Conservation (phyloP, 2,797 vertebrate species). For the Columba guinea region DNA sequence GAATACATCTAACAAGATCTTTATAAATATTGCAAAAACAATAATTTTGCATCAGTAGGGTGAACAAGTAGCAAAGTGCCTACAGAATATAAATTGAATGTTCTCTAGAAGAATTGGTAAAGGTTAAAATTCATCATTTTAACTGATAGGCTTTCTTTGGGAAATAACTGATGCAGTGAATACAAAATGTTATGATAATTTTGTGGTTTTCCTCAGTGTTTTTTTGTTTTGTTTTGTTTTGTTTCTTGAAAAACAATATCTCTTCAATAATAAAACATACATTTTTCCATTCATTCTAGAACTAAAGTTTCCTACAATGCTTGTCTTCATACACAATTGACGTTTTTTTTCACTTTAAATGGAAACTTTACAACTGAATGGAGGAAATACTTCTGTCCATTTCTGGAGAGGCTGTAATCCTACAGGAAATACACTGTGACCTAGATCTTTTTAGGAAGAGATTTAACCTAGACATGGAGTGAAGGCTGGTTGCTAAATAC, state of each 20-base stretch:
- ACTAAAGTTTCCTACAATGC: slow-evolving; percentile 1
- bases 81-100: slow-evolving; percentile 83
- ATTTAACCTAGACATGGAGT: not conserved
- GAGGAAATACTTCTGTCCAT: not conserved
- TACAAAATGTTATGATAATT: slow-evolving; percentile 76
- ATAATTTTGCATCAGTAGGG: slow-evolving; percentile 82
- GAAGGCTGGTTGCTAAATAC: slow-evolving; percentile 26
- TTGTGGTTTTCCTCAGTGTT: slow-evolving; percentile 32
- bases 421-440: not conserved
- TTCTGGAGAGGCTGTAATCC: not conserved
- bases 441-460: not conserved
- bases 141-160: slow-evolving; percentile 80
- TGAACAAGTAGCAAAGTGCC: slow-evolving; percentile 73
- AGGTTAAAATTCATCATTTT: slow-evolving; percentile 87
- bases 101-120: slow-evolving; percentile 80
- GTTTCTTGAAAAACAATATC: slow-evolving; percentile 43
- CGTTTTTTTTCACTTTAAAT: slow-evolving; percentile 4
- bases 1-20: slow-evolving; percentile 71
- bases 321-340: not conserved
- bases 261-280: slow-evolving; percentile 46
- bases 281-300: slow-evolving; percentile 34
- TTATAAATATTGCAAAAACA: slow-evolving; percentile 80
- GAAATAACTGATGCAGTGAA: slow-evolving; percentile 75
- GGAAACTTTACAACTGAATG: not conserved
- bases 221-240: not conserved